Evolutionary conservation across 2,797 vertebrate genomes (phyloP).

Genomic region (Capromys pilorides): DNA sequence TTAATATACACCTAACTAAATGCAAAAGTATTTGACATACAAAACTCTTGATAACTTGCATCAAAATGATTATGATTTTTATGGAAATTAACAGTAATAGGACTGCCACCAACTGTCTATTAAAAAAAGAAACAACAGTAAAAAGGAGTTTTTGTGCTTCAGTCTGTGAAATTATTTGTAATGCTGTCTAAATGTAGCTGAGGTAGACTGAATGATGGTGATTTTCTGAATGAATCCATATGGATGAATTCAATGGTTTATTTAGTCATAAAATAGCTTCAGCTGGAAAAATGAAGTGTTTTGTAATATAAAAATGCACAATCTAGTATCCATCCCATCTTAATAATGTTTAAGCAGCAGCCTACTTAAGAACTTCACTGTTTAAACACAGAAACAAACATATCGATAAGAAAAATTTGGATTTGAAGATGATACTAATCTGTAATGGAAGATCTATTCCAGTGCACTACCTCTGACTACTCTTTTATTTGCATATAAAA

Average conservation of each 20-base stretch:
- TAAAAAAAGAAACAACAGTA: background rate
- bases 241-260: background rate
- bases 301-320: background rate
- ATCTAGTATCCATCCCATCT: background rate
- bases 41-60: conserved; percentile 8
- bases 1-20: conserved; percentile 33
- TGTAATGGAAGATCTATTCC: background rate
- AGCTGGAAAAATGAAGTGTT: background rate
- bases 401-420: background rate
- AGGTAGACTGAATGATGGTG: background rate
- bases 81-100: conserved; percentile 32
- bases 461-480: background rate
- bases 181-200: background rate
- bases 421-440: background rate
- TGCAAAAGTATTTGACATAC: conserved; percentile 22
- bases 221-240: conserved; percentile 1
- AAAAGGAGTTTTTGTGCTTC: background rate
- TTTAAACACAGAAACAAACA: background rate
- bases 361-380: conserved; percentile 24
- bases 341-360: background rate
- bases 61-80: background rate
- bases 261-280: background rate
- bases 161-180: background rate
- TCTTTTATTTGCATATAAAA: background rate
- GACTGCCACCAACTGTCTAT: background rate